Evolutionary conservation across 2,113 vertebrate genomes (phyloP), one percentile per base, ranked within the genome.

Genomic region (Saimiri boliviensis): DNA sequence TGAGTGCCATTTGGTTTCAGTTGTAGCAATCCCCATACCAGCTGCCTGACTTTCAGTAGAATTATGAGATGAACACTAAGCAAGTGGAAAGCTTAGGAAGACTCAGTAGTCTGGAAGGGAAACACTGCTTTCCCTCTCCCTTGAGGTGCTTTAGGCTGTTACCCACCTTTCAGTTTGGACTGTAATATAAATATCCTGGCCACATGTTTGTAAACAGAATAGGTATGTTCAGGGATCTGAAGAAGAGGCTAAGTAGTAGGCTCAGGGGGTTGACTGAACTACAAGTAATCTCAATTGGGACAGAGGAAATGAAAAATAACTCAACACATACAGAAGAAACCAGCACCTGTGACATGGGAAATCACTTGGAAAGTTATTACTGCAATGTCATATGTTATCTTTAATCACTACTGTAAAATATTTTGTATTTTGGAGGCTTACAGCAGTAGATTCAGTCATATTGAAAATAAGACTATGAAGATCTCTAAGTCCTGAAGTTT

Each of bases 321-420:
- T 93, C 45, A 27, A 74, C 16, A 80, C 13, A 14, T 42, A 85
- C 16, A 83, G 19, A 81, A 95, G 42, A 30, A 89, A 47, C 20
- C 21, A 63, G 4, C 30, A n/a, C 35, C 6, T 14, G 68, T 32
- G 52, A 16, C 14, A n/a, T 4, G 3, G 66, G n/a, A 47, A 93
- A 66, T 60, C 79, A 68, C 66, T 42, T n/a, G 74, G 37, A 92
- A 86, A 27, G 32, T 30, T 85, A 30, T 77, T 68, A 52, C n/a
- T 81, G 40, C 12, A 91, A 30, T 68, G 95, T 81, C 70, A 86
- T 6, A 14, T 63, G 13, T 32, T 63, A 63, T 63, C 27, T 93
- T 93, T 89, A 84, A 89, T 85, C 71, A 95, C 7, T 35, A 49
- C 40, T 77, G 12, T 92, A 42, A 96, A 96, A 81, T 52, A 83